Evolutionary conservation across 2,113 vertebrate species (phyloP).

Genomic region (Acanthisitta chloris): DNA sequence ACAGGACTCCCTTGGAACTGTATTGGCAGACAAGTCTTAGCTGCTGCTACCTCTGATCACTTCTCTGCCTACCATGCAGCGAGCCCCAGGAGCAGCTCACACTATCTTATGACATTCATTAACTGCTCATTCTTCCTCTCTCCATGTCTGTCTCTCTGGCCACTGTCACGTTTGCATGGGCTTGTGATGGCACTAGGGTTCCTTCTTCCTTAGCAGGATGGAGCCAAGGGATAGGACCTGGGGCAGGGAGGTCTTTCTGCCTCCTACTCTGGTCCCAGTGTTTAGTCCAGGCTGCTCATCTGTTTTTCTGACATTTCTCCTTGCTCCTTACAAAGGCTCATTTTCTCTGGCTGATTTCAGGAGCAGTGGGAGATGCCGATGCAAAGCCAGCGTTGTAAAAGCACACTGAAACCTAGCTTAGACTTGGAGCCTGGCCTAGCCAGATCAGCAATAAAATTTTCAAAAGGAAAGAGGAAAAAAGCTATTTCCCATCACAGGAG

Average conservation of each 20-base stretch:
- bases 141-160: neutral
- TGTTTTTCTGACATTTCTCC: conserved; percentile 16
- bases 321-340: conserved; percentile 19
- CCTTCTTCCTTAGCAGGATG: neutral
- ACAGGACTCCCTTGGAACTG: neutral
- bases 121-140: neutral
- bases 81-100: neutral
- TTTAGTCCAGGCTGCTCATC: neutral
- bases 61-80: neutral
- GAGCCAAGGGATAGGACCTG: neutral
- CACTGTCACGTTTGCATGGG: neutral
- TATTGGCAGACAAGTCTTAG: neutral
- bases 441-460: conserved; percentile 67
- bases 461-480: conserved; percentile 58
- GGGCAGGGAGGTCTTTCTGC: neutral
- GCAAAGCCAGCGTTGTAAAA: conserved; percentile 48
- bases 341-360: conserved; percentile 55
- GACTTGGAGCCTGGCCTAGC: conserved; percentile 53
- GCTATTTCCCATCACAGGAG: conserved; percentile 62
- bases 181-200: neutral
- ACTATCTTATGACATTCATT: neutral
- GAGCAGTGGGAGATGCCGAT: conserved; percentile 46
- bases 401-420: conserved; percentile 49
- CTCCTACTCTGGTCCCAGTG: neutral
- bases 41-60: neutral